Conservation (phyloP, 1,140 invertebrate species). For the Tribolium castaneum region DNA sequence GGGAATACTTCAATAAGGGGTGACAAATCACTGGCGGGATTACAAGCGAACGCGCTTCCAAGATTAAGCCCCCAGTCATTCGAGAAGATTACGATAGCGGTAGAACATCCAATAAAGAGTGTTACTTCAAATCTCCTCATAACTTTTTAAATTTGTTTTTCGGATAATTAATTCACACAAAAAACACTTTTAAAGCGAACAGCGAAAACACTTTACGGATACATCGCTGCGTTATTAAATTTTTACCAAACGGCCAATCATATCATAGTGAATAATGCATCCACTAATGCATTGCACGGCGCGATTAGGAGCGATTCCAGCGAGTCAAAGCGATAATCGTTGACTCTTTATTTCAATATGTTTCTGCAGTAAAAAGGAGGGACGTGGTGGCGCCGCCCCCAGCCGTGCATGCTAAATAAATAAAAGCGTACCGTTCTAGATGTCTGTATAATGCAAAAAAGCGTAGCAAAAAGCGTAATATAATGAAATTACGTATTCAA, state of each 20-base stretch:
- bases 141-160: slow-evolving; percentile 5
- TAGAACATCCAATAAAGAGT: slow-evolving; percentile 40
- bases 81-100: slow-evolving; percentile 38
- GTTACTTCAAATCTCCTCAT: not conserved
- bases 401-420: not conserved
- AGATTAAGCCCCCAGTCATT: slow-evolving; percentile 43
- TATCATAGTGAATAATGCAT: too few relatives aligned
- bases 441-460: slow-evolving; percentile 28
- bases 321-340: too few relatives aligned
- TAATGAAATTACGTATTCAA: slow-evolving; percentile 57
- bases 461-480: slow-evolving; percentile 41
- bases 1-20: slow-evolving; percentile 39
- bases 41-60: slow-evolving; percentile 39
- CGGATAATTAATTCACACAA: not conserved
- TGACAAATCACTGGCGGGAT: slow-evolving; percentile 41
- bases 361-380: too few relatives aligned
- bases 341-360: too few relatives aligned
- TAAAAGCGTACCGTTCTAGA: not conserved
- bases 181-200: not conserved
- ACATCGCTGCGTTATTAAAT: not conserved
- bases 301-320: too few relatives aligned
- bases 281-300: too few relatives aligned
- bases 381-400: too few relatives aligned
- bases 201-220: not conserved
- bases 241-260: too few relatives aligned